phyloP scores from a whole-genome alignment of 2,797 vertebrate species.

The Sebastes oblongus region DNA sequence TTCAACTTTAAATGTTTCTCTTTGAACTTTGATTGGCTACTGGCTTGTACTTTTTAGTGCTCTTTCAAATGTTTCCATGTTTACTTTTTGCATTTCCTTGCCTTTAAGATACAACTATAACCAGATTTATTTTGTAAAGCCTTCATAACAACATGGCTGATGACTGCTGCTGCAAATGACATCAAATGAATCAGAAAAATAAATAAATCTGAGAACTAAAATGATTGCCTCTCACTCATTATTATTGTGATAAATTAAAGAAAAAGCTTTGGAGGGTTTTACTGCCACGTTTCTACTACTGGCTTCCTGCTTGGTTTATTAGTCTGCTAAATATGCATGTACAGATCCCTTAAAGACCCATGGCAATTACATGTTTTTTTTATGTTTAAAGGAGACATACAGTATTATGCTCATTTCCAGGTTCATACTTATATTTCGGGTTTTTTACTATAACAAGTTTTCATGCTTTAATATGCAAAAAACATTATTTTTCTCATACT shows the following conservation, averaged over 20 bases:
- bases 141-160: slow-evolving; percentile 14
- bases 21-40: slow-evolving; percentile 35
- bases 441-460: no score
- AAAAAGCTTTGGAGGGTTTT: neutral
- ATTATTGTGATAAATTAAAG: neutral
- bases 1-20: slow-evolving; percentile 35
- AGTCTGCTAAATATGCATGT: neutral
- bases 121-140: slow-evolving; percentile 68
- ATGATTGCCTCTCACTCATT: slow-evolving; percentile 19
- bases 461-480: no score
- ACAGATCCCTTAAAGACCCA: neutral
- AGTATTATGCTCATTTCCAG: no score
- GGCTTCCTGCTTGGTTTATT: neutral
- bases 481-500: no score
- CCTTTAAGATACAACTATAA: slow-evolving; percentile 46
- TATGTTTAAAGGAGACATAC: no score
- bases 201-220: slow-evolving; percentile 76
- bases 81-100: slow-evolving; percentile 52
- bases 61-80: slow-evolving; percentile 45
- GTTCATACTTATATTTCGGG: no score
- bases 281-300: neutral
- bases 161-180: slow-evolving; percentile 44
- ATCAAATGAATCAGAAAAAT: slow-evolving; percentile 51
- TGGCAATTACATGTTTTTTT: no score
- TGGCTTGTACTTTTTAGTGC: slow-evolving; percentile 26